Evolutionary conservation across 2,113 vertebrate species (phyloP), one percentile per base, ranked within the genome.

Genomic region (Paramisgurnus dabryanus): DNA sequence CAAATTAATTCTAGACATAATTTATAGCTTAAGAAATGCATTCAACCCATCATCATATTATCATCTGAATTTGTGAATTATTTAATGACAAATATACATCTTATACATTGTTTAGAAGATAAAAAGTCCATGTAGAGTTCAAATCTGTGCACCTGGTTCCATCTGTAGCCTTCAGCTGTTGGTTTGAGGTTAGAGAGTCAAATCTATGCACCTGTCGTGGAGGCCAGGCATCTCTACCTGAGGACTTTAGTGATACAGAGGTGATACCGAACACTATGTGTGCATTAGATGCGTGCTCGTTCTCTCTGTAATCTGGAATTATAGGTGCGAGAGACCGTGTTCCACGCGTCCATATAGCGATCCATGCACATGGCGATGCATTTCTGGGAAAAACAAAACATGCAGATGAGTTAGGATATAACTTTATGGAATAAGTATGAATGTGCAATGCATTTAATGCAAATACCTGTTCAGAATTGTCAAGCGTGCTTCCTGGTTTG

Each of bases 301-400:
- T 99, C 98, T 84, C 91, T 91, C 91, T 99, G 97, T 86, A 99
- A 84, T 85, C 98, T 94, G 3, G 96, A 95, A 87, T 96, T 98
- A 90, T 99, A 99, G 22, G 98, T 94, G 43, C 95, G 92, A 12
- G 96, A 99, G 67, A 98, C 96, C 0, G 95, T 96, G 89, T 98
- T 98, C 98, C 98, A 99, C 75, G 96, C 90, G 17, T 99, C 98
- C 97, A 98, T 97, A 82, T 99, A 99, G 6, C 98, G 95, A 87
- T 98, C 98, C 98, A 99, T 99, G 70, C 97, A 99, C 98, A 99
- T 99, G 80, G 96, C 96, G 69, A 99, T 95, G 86, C 98, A 99
- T 82, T 99, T 99, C 98, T 99, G 88, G 3, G 63, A 82, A 60
- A 79, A 67, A 67, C 18, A 61, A 57, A 57, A 15, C 45, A 15